Evolutionary conservation across 1,140 invertebrate species (phyloP).

Genomic region (Leucophenga varia): DNA sequence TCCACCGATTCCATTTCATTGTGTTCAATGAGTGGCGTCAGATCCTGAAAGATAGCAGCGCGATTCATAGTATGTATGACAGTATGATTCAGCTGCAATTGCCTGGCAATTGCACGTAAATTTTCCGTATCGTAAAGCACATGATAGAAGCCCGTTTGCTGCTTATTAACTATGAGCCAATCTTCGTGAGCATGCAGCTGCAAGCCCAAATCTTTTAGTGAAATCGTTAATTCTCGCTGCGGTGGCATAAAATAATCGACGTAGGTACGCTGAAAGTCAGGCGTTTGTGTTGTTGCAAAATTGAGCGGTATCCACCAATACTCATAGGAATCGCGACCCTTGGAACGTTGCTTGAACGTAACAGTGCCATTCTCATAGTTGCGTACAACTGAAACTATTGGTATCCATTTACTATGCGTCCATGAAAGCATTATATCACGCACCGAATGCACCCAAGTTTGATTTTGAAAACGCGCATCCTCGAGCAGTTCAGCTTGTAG

Average conservation of each 20-base stretch:
- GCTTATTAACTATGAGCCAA: constrained; percentile 65
- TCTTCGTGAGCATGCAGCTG: constrained; percentile 41
- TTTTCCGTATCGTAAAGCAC: constrained; percentile 64
- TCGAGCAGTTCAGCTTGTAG: constrained; percentile 57
- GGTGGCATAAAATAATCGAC: constrained; percentile 45
- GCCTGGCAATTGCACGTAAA: constrained; percentile 59
- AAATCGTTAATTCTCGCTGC: constrained; percentile 22
- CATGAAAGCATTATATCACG: constrained; percentile 59
- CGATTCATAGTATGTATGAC: constrained; percentile 64
- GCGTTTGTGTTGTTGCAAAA: constrained; percentile 56
- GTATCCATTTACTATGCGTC: constrained; percentile 61
- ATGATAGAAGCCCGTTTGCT: constrained; percentile 66
- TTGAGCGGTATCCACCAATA: constrained; percentile 63
- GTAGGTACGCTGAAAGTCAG: constrained; percentile 57
- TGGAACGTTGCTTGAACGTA: constrained; percentile 55
- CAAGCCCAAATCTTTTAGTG: constrained; percentile 28
- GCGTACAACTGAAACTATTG: constrained; percentile 58
- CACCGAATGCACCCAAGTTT: constrained; percentile 25
- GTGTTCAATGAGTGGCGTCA: constrained; percentile 51
- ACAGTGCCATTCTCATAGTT: constrained; percentile 55
- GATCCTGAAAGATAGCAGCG: constrained; percentile 64
- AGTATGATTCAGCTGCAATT: constrained; percentile 52
- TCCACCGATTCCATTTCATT: constrained; percentile 47
- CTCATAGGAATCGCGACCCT: constrained; percentile 36
- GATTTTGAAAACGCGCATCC: constrained; percentile 33